Conservation (phyloP, 1,140 invertebrate species). For the Dolichoris vasculosae region DNA sequence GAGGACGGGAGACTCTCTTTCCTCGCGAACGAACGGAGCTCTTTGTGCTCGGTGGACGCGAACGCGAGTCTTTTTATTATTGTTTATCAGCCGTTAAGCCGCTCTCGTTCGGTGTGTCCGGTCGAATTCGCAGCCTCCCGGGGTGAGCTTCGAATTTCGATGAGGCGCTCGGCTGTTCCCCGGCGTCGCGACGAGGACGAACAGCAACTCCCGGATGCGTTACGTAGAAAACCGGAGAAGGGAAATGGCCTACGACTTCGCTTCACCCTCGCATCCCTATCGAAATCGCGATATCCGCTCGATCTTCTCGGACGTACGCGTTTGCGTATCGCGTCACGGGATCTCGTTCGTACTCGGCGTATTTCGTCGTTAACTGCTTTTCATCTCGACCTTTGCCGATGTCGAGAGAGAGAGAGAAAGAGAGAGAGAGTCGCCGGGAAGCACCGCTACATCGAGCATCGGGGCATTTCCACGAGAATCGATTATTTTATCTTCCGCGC, state of each 20-base stretch:
- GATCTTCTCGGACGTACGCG: not conserved
- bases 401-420: no score
- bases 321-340: not conserved
- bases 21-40: not conserved
- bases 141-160: not conserved
- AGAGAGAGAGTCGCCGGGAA: not conserved
- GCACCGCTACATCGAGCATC: not conserved
- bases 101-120: not conserved
- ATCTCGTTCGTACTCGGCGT: not conserved
- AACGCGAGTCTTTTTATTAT: not conserved
- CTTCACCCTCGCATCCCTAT: not conserved
- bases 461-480: not conserved
- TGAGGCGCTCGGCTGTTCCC: not conserved
- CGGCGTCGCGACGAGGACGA: no score
- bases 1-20: conserved; percentile 27
- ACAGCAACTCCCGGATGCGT: no score
- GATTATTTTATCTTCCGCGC: not conserved
- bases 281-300: not conserved
- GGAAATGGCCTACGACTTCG: not conserved
- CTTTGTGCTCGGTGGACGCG: not conserved
- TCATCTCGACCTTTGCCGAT: not conserved
- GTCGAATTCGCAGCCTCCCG: not conserved
- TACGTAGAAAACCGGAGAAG: not conserved
- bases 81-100: not conserved
- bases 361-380: not conserved